Conservation (phyloP, 2,888 invertebrate genomes). For the Lycocerus yunnanus region DNA sequence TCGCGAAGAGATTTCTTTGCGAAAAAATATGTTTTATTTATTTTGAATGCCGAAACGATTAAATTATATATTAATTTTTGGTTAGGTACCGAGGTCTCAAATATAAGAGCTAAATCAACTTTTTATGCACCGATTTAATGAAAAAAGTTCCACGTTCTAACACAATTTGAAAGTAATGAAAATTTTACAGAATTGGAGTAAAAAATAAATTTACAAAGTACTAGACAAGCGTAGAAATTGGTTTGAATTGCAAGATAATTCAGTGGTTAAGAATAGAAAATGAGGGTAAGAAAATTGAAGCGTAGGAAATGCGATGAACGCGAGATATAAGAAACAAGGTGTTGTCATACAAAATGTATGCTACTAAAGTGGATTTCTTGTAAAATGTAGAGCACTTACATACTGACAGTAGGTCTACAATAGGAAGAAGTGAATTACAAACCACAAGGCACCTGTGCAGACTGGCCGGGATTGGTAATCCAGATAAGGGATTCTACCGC, state of each 20-base stretch:
- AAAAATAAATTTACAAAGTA: conserved; percentile 34
- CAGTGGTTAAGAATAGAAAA: conserved; percentile 39
- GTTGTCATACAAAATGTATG: conserved; percentile 53
- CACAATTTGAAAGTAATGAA: conserved; percentile 15
- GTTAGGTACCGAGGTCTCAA: background rate
- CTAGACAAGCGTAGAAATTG: conserved; percentile 38
- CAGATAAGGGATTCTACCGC: conserved; percentile 50
- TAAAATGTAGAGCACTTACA: conserved; percentile 31
- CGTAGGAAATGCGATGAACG: conserved; percentile 39
- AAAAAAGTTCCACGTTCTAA: conserved; percentile 13
- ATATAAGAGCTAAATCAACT: background rate
- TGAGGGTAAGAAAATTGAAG: conserved; percentile 44
- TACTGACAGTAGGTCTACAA: conserved; percentile 15
- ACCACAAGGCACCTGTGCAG: conserved; percentile 42
- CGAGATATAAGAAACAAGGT: conserved; percentile 43
- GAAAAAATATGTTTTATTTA: too few species aligned
- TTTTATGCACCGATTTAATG: conserved; percentile 17
- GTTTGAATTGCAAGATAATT: conserved; percentile 45
- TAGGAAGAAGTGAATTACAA: conserved; percentile 44
- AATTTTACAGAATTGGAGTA: conserved; percentile 25
- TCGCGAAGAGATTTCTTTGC: too few species aligned
- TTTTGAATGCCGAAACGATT: too few species aligned
- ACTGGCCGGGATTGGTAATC: conserved; percentile 47
- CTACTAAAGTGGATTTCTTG: conserved; percentile 51
- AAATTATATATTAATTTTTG: background rate